Base-by-base conservation (phyloP, 2,888 invertebrate species). In the Dascillus cervinus region DNA sequence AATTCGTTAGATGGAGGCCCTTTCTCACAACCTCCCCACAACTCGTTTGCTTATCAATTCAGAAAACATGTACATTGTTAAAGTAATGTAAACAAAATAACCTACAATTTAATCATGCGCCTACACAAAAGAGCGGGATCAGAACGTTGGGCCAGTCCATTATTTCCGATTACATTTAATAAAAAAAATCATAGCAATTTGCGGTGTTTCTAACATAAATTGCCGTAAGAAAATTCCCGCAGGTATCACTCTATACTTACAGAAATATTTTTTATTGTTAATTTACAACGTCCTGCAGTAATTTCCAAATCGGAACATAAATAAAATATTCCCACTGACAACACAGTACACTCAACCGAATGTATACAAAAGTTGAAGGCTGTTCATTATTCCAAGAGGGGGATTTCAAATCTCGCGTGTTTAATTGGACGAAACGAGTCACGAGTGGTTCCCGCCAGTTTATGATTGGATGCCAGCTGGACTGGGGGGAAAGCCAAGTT, bases 261-360 rank as follows among this genome's bases (percentile, higher is more conserved):
- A 71, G 73, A 72, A 72, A 75, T 74, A 71, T 75, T 77, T 69
- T 70, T 71, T 51, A 67, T 60, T 65, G 72, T 72, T 65, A 73
- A 73, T 71, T 77, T 73, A 69, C 72, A 72, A 68, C 74, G 79
- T 71, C 77, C 71, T 60, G 70, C 64, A 52, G 74, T 72, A 71
- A 72, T 79, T 71, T 76, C 78, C 72, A 67, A 79, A 71, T 72
- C 80, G 75, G 69, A 74, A 76, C 76, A 76, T 79, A 56, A 60
- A 57, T 53, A 47, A 47, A 49, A 53, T 49, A 56, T 56, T 53
- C 49, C 55, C 59, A 60, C 56, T 63, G 59, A 63, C 62, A 63
- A 60, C 58, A 61, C 60, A 55, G 53, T 57, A 63, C 61, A 63
- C 62, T 58, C 58, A 56, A 61, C 64, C 49, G 60, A 64, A 60